Evolutionary conservation across 2,888 invertebrate species (phyloP), one percentile per base, ranked within the genome.

Genomic region (Acleris emargana): DNA sequence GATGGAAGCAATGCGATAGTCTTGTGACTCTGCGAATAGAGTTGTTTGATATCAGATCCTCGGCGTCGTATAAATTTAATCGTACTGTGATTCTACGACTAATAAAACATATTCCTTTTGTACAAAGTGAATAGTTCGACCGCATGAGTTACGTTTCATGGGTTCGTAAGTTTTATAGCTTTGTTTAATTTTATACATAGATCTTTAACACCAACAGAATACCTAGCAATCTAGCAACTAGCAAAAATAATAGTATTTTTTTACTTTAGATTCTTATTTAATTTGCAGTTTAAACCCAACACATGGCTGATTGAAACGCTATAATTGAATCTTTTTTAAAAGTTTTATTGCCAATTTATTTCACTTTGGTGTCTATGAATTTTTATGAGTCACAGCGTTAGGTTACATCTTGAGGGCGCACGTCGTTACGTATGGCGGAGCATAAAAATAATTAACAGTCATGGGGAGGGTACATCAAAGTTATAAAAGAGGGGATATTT

Each of bases 391-490:
- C 68, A 64, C 67, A 61, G 71, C 76, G 73, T 76, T 71, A 70
- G 71, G 73, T 77, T 73, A 79, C 80, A 82, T 88, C 86, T 88
- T 86, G 80, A 88, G 85, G 85, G 85, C 74, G 83, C 78, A 75
- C 73, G 73, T 76, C 75, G 76, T 78, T 83, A 82, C 83, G 87
- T 87, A 88, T 88, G 83, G 79, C 77, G 83, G 74, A 84, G 89
- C 88, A 88, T 85, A 87, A 87, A 89, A 91, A 91, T 90, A 89
- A 91, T 91, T 92, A 91, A 89, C 90, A 87, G 82, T 82, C 76
- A 77, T 75, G 78, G 84, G 86, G 84, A 83, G 87, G 81, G 86
- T 84, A 88, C 89, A 91, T 91, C 89, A 90, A 91, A 90, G 89
- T 89, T 84, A 79, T 88, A 87, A 84, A 81, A 81, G 86, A 85